Evolutionary conservation across 2,797 vertebrate species (phyloP).

Genomic region (Leuciscus waleckii): DNA sequence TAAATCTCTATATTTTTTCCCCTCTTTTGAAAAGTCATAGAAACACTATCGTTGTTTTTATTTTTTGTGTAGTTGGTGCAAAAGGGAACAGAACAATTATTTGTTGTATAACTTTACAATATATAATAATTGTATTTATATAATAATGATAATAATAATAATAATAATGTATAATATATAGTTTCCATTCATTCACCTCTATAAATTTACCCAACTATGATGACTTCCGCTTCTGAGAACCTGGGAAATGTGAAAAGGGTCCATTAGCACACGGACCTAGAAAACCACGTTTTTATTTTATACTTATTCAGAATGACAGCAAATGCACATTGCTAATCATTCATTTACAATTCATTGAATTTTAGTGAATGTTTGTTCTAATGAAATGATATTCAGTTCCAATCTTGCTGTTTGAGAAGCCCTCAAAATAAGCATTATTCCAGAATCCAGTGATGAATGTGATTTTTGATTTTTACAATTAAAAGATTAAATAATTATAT

Average conservation of each 20-base stretch:
- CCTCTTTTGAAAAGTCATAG: not conserved
- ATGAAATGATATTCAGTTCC: not conserved
- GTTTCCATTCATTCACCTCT: no score
- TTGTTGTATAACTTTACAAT: no score
- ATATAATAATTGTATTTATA: no score
- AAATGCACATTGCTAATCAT: not conserved
- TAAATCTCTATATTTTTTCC: not conserved
- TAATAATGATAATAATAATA: no score
- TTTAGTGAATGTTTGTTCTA: not conserved
- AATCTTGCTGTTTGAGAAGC: not conserved
- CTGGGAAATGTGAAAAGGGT: not conserved
- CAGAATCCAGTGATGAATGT: not conserved
- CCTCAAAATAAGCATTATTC: not conserved
- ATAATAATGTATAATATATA: no score
- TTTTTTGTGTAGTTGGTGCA: not conserved
- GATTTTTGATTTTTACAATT: not conserved
- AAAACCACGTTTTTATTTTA: not conserved
- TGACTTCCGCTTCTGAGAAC: not conserved
- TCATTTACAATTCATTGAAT: not conserved
- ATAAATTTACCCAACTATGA: not conserved
- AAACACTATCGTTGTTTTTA: not conserved
- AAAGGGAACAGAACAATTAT: no score
- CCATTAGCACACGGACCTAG: not conserved
- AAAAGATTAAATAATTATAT: not conserved
- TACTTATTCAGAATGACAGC: not conserved